Base-by-base conservation (phyloP, 2,113 vertebrate species). In the Aphelocoma coerulescens region DNA sequence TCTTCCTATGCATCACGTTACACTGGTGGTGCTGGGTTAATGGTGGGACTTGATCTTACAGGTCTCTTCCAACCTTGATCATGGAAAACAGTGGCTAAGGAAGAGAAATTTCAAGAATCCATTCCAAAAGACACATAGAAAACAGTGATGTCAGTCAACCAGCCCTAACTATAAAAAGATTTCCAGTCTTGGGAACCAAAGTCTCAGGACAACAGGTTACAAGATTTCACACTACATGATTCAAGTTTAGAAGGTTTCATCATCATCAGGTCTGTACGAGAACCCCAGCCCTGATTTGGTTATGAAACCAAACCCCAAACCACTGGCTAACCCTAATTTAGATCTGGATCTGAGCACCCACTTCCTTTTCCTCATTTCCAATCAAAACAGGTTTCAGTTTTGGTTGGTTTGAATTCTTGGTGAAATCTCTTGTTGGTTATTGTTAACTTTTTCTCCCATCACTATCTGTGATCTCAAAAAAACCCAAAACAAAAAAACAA, bases 291-390 rank as follows among this genome's bases (percentile, higher is more conserved):
- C 48, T 84, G 76, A 59, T 91, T 86, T 77, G 79, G 67, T 86
- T 76, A 68, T 61, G 92, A 93, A 92, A 90, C 76, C 76, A 95
- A 95, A 93, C 74, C 82, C 88, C 93, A 96, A 93, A 96, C 88
- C 55, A 3, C 88, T 0, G 2, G 57, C 65, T 77, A 75, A 95
- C 77, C 73, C 57, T 81, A 75, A 93, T 90, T 95, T 94, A 95
- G 75, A 93, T 96, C 88, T 95, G 68, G 16, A 91, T 93, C 85
- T 93, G 59, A 94, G 81, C 52, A 74, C n/a, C 76, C 92, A 91
- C 94, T 96, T 97, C 95, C 96, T 94, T 74, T 88, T 88, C 79
- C 48, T 65, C 52, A 18, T 88, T 96, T 96, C 88, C 85, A 95
- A 92, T 57, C 76, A 94, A 93, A 97, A 89, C 86, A 96, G 35